phyloP scores from a whole-genome alignment of 2,797 vertebrate species.

The Helicolenus hilgendorfi region DNA sequence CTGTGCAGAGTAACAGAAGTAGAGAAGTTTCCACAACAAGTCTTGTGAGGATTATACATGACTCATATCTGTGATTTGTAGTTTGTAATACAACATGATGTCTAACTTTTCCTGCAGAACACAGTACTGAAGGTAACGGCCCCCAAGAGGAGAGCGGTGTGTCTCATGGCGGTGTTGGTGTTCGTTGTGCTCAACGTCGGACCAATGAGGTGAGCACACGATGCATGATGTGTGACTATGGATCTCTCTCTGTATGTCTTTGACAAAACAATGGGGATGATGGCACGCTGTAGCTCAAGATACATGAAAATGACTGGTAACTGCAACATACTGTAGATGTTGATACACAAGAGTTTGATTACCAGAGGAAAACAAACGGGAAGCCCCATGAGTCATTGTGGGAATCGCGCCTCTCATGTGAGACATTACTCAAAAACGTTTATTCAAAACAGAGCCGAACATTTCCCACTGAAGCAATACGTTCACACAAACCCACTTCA shows the following conservation, averaged over 20 bases:
- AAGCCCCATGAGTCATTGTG: constrained; percentile 72
- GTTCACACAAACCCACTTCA: neutral
- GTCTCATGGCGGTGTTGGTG: constrained; percentile 94
- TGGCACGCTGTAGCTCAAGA: neutral
- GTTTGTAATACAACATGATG: neutral
- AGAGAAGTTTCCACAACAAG: neutral
- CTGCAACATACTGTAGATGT: neutral
- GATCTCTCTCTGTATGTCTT: neutral
- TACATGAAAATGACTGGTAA: neutral
- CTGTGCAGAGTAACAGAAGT: neutral
- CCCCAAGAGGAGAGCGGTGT: constrained; percentile 94
- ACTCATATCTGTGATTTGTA: neutral
- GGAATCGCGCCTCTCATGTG: constrained; percentile 30
- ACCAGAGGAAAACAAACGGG: constrained; percentile 50
- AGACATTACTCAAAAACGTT: constrained; percentile 16
- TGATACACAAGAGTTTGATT: constrained; percentile 45
- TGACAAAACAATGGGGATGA: neutral
- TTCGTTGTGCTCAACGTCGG: constrained; percentile 93
- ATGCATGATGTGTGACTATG: neutral
- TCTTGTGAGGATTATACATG: neutral
- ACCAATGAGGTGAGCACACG: constrained; percentile 91
- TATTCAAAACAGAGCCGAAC: constrained; percentile 46
- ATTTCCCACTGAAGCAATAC: neutral
- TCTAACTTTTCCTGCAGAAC: constrained; percentile 87
- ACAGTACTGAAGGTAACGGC: constrained; percentile 91